Percentiles rank a stretch among this genome's conserved stretches.
Conservation (phyloP, 2,888 invertebrate species). For the Cecidostiba fungosa region DNA sequence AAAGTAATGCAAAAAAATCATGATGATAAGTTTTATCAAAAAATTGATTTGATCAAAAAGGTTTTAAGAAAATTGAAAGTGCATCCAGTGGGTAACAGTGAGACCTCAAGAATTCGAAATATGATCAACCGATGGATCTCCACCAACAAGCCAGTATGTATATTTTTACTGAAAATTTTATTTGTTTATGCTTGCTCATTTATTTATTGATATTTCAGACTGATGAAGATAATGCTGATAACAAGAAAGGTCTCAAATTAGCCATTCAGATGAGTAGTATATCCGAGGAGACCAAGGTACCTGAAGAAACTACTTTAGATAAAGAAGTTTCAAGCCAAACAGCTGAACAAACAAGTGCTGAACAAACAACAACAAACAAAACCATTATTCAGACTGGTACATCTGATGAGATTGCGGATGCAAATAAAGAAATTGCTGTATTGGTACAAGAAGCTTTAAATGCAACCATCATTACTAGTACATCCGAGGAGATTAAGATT, state of each 20-base stretch:
- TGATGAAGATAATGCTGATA: background rate
- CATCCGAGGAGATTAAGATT: no score
- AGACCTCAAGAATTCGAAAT: background rate
- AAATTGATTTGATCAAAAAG: constrained; percentile 12
- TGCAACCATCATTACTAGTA: no score
- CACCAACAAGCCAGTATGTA: background rate
- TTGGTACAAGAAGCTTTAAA: no score
- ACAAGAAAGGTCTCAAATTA: no score
- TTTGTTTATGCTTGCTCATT: background rate
- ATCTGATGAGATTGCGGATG: no score
- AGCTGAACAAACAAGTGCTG: no score
- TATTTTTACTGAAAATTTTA: background rate
- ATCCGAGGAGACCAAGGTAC: no score
- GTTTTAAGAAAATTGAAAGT: constrained; percentile 16
- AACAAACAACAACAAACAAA: background rate
- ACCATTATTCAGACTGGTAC: no score
- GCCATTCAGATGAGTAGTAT: no score
- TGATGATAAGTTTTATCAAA: constrained; percentile 18
- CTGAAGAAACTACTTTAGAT: background rate
- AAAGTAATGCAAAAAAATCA: constrained; percentile 16
- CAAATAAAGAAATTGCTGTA: no score
- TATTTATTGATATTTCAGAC: background rate
- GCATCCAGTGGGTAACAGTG: background rate
- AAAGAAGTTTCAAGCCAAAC: no score
- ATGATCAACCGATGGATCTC: background rate